Base-by-base conservation (phyloP, 2,113 vertebrate species). In the Syrmaticus mikado region DNA sequence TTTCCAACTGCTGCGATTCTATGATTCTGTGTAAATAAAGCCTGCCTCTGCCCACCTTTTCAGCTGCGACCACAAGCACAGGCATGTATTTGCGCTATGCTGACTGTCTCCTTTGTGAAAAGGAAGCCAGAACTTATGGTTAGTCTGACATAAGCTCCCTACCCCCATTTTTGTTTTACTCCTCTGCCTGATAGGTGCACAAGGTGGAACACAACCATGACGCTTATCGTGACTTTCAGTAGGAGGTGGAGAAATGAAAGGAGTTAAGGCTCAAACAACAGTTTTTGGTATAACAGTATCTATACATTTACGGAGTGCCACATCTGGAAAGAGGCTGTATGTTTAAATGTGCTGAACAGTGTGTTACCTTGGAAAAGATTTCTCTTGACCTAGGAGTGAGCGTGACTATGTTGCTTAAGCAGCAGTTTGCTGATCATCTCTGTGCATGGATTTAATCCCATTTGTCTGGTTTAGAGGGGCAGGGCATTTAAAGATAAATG, bases 111-210 rank as follows among this genome's bases (percentile, higher is more conserved):
- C 40, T 45, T n/a, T 28, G 32, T 38, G 40, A 38, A 85, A 77
- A 81, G 32, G 28, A 80, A 18, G 11, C 10, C 50, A 68, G 72
- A 82, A 79, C 24, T 22, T 85, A 13, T 21, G 1, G 0, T 72
- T 72, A 77, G 14, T 20, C 16, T 68, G 9, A 32, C 1, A 0
- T 5, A 40, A 25, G 6, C 5, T 3, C 22, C 4, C 12, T 30
- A 16, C 34, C 12, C 2, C 6, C 1, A 2, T 5, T 66, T 58
- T 20, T 89, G 8, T 58, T 71, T 78, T 20, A 40, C 4, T 62
- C 14, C 57, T 32, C 41, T 67, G 6, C 13, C 13, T 40, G 4
- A 18, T 78, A 13, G 30, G 0, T 53, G 45, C 13, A 3, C 28
- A 61, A 66, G 36, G 28, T 36, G 79, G 45, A 87, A 62, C 17